Evolutionary conservation across 2,113 vertebrate species (phyloP), one percentile per base, ranked within the genome.

Genomic region (Sitta europaea): DNA sequence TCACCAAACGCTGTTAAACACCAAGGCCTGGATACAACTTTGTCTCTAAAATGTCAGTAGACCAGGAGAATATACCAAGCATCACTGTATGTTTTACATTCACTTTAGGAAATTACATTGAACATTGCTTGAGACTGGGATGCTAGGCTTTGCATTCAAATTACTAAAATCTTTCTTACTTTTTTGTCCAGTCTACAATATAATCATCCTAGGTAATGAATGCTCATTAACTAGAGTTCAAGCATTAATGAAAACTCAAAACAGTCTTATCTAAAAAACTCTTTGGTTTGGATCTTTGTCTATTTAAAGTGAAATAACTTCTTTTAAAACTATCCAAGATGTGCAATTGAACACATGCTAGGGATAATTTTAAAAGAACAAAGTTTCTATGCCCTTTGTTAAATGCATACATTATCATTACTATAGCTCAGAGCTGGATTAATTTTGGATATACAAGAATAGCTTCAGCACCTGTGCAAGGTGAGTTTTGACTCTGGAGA

Each of bases 361-460:
- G 28, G 23, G 24, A 10, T 29, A 59, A 43, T 76, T 87, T 83
- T 40, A 73, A 80, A 90, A 79, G 22, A 86, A 55, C 23, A 36
- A 85, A 79, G 42, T 88, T 91, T 80, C 82, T n/a, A 57, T 31
- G 65, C 48, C 58, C 74, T 66, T 66, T 71, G 57, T 70, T 93
- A 92, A 94, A 94, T 16, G 51, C 63, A 86, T 90, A 65, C 62
- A 61, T 85, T 62, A 65, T 86, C 35, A 31, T 94, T 54, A 77
- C 58, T 23, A 29, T 75, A 93, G 72, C 79, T 95, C 86, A 81
- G 89, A 93, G 91, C 53, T 88, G 89, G 91, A 96, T 96, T 94
- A 93, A 89, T 72, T 96, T 89, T 90, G 72, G 76, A 77, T 66
- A 28, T 71, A 83, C 76, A 94, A 92, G 83, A 96, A 92, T 81